Evolutionary conservation across 1,140 invertebrate genomes (phyloP), one percentile per base, ranked within the genome.

Genomic region (Ceratina australensis): DNA sequence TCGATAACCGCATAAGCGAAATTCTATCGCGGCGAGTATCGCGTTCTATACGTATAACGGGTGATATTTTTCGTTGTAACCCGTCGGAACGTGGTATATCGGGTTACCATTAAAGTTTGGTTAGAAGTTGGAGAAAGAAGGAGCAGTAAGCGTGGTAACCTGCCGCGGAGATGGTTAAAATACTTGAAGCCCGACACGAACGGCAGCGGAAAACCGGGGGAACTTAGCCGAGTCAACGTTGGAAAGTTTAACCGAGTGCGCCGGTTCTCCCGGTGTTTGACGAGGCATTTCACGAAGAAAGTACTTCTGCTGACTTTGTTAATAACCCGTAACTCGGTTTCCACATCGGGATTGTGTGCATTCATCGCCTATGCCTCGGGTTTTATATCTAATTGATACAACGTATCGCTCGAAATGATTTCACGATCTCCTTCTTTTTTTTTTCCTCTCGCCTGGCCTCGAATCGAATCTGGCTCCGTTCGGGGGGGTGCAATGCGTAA

Each of bases 401-500:
- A 42, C 15, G 60, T 22, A 28, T 22, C 28, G 22, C 7, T 20
- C 50, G 50, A 13, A 4, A 47, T 15, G 26, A 65, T 73, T 26
- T 18, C 22, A 8, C 24, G n/a, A 50, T 69, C 69, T 68, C 33
- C 16, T 60, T 65, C 60, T 33, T 16, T 47, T 22, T 0, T 8
- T 24, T 16, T n/a, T n/a, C n/a, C n/a, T n/a, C n/a, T 15, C n/a
- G 24, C 50, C 63, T 33, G 60, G 76, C 66, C 20, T 69, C 84
- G 77, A 86, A 87, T 88, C 87, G 85, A 83, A 81, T 42, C 33
- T 10, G 0, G 33, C 10, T 7, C 33, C 33, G 33, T 42, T 42
- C 33, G 5, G 33, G 5, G 33, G 33, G 84, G 80, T n/a, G 81
- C 28, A 50, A 10, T 42, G 5, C 87, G 87, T 88, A 88, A 90